These are phyloP conservation scores for Burhinus bistriatus DNA, from an alignment of 2,113 vertebrate genomes.

Conservation along the genomic window DNA sequence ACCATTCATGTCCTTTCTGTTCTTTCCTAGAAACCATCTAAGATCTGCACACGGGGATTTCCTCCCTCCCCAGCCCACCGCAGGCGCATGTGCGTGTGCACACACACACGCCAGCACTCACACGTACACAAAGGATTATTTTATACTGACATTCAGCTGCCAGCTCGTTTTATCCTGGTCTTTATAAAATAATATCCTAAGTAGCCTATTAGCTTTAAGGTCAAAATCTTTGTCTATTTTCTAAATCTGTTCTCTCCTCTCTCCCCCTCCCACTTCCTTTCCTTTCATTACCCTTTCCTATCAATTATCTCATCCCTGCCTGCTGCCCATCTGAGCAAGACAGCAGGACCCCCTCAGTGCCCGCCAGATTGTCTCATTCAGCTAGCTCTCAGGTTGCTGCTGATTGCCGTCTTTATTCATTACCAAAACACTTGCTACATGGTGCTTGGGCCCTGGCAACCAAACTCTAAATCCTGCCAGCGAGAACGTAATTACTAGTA, in stretches of 20 bases:
- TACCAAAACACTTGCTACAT: slow-evolving; percentile 69
- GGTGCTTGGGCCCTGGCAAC: slow-evolving; percentile 65
- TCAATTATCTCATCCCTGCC: slow-evolving; percentile 72
- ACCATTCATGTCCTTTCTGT: fast-evolving
- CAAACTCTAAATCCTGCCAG: slow-evolving; percentile 45
- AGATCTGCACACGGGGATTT: neutral
- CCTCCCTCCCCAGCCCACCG: neutral
- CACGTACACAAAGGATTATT: slow-evolving; percentile 3
- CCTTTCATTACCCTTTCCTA: slow-evolving; percentile 72
- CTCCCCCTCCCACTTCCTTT: slow-evolving; percentile 30
- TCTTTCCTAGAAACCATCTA: slow-evolving; percentile 17
- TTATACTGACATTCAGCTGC: slow-evolving; percentile 41
- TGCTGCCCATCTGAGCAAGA: slow-evolving; percentile 66
- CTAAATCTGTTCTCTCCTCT: slow-evolving; percentile 41
- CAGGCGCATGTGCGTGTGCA: fast-evolving
- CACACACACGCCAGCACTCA: neutral
- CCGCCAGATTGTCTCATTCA: slow-evolving; percentile 70
- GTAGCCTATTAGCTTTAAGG: slow-evolving; percentile 67
- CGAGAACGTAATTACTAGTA: slow-evolving; percentile 57
- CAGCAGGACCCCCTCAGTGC: slow-evolving; percentile 63
- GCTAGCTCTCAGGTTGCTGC: slow-evolving; percentile 63
- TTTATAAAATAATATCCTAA: slow-evolving; percentile 64
- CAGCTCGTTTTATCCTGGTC: slow-evolving; percentile 33
- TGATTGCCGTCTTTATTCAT: slow-evolving; percentile 71
- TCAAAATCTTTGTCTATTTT: slow-evolving; percentile 69